phyloP scores from a whole-genome alignment of 2,113 vertebrate genomes.

The Zingel zingel region DNA sequence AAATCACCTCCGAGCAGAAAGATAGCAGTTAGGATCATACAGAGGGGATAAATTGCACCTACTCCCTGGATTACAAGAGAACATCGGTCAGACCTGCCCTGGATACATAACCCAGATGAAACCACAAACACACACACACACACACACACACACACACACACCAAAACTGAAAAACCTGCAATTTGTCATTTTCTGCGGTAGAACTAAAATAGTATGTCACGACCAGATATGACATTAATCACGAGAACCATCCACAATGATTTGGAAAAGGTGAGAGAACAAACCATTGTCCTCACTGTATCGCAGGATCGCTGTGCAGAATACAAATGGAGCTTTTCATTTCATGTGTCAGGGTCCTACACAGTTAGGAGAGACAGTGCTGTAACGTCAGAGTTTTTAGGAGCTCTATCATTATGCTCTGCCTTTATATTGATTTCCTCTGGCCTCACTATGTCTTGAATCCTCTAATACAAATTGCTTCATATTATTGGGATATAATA shows the following conservation, averaged over 20 bases:
- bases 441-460: constrained; percentile 60
- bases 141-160: constrained; percentile 20
- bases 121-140: constrained; percentile 32
- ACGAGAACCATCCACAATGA: constrained; percentile 45
- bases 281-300: constrained; percentile 42
- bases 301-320: constrained; percentile 12
- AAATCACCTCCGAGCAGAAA: constrained; percentile 36
- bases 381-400: constrained; percentile 66
- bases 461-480: constrained; percentile 70
- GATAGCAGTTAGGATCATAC: constrained; percentile 49
- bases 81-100: constrained; percentile 72
- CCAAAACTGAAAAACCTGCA: constrained; percentile 26
- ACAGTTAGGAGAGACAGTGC: constrained; percentile 50
- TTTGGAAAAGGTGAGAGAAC: constrained; percentile 61
- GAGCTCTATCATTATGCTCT: constrained; percentile 69
- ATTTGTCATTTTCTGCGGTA: constrained; percentile 55
- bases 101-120: constrained; percentile 73
- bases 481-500: constrained; percentile 62
- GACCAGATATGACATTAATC: constrained; percentile 59
- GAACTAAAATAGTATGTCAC: constrained; percentile 54
- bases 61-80: constrained; percentile 60
- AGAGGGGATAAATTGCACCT: constrained; percentile 62
- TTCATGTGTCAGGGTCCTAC: constrained; percentile 56
- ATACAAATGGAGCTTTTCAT: constrained; percentile 68
- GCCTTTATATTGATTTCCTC: constrained; percentile 74